phyloP scores from a whole-genome alignment of 2,113 vertebrate genomes.

The Burhinus oedicnemus region DNA sequence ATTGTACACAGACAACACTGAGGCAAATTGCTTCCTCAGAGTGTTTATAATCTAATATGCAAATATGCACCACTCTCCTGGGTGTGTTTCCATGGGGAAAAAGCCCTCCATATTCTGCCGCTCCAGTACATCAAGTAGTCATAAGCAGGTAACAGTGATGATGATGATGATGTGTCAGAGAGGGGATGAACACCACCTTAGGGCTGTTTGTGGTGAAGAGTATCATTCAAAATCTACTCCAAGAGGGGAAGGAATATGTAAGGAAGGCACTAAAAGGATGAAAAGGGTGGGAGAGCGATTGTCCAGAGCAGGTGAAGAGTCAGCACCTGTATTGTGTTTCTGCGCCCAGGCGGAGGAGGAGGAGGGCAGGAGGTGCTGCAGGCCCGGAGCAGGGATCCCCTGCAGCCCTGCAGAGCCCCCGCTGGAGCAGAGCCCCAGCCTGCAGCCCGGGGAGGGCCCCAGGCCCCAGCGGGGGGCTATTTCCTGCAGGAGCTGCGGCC shows the following conservation, averaged over 20 bases:
- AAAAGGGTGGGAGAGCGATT: background rate
- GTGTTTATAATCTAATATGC: background rate
- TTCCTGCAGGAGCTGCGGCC: too few relatives aligned
- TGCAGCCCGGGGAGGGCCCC: too few relatives aligned
- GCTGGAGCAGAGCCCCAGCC: background rate
- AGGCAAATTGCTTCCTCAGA: background rate
- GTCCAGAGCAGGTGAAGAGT: background rate
- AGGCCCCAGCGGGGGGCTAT: too few relatives aligned
- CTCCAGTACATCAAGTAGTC: background rate
- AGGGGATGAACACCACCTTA: background rate
- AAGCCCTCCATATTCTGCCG: background rate
- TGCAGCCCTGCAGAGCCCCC: background rate
- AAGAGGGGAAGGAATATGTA: background rate
- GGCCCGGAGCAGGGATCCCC: background rate
- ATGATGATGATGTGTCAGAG: background rate
- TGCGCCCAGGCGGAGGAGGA: accelerated
- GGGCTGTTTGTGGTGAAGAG: background rate
- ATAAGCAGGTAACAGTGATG: background rate
- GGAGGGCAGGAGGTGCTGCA: background rate
- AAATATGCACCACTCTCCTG: background rate
- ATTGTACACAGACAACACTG: background rate
- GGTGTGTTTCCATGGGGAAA: background rate
- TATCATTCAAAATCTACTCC: background rate
- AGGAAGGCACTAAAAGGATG: background rate
- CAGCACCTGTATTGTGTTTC: background rate